Conservation (phyloP, 2,888 invertebrate genomes). For the Drosophila phalerata region DNA sequence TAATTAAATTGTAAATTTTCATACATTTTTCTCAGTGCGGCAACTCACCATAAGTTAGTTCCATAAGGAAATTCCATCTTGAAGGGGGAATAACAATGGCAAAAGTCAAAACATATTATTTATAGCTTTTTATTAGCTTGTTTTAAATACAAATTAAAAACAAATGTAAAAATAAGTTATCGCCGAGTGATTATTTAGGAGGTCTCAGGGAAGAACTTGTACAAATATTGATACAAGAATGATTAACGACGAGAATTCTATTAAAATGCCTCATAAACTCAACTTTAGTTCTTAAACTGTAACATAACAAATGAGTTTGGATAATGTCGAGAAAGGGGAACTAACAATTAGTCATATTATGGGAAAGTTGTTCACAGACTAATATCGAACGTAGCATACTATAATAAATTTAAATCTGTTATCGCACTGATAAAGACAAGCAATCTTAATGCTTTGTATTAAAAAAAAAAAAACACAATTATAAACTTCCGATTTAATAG, state of each 20-base stretch:
- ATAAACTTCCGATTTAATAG: slow-evolving; percentile 1
- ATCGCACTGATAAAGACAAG: neutral
- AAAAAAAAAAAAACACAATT: slow-evolving; percentile 3
- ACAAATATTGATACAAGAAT: slow-evolving; percentile 10
- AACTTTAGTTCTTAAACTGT: neutral
- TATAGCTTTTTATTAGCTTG: slow-evolving; percentile 58
- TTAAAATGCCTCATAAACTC: slow-evolving; percentile 5
- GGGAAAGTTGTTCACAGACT: neutral
- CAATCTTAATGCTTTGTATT: neutral
- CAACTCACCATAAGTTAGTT: neutral
- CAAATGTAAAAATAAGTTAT: slow-evolving; percentile 31
- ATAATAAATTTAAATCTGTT: no score
- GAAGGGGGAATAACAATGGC: slow-evolving; percentile 32
- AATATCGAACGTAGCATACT: no score
- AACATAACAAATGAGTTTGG: slow-evolving; percentile 2
- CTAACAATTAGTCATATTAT: neutral
- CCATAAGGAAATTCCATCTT: slow-evolving; percentile 22
- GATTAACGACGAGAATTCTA: slow-evolving; percentile 16
- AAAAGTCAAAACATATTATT: slow-evolving; percentile 39
- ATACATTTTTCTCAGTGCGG: slow-evolving; percentile 20
- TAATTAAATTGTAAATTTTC: neutral
- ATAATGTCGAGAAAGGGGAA: neutral
- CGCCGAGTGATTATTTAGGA: slow-evolving; percentile 19
- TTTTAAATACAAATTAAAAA: slow-evolving; percentile 32
- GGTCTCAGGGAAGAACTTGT: slow-evolving; percentile 4